Base-by-base conservation (phyloP, 2,888 invertebrate species). In the Parascotia fuliginaria region DNA sequence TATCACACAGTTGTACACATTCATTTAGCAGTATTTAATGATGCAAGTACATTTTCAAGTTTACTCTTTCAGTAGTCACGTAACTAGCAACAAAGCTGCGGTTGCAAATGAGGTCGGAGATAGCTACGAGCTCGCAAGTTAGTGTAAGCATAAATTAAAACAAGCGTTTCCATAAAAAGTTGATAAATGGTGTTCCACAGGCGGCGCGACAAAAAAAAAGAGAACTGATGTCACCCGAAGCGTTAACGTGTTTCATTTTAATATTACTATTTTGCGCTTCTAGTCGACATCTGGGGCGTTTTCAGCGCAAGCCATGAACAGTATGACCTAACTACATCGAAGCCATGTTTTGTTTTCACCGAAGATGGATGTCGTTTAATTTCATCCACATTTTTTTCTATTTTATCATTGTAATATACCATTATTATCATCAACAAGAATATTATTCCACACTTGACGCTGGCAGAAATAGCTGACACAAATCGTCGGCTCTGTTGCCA, bases 61-160 rank as follows among this genome's bases (percentile, higher is more conserved):
- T 78, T 73, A 70, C 63, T 71, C 65, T 62, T 60, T 65, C 72
- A 60, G 67, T 70, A 62, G 65, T 68, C 55, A 68, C 65, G 73
- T 80, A 81, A 83, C 83, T 80, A 79, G 77, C 75, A 81, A 85
- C 82, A 83, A 81, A 82, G 76, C 83, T 72, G 75, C 74, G 80
- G 77, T 77, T 75, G 81, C 81, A 87, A 88, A 89, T 87, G 86
- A 87, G 86, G 86, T 89, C 80, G 81, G 75, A 83, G 85, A 88
- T 89, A 88, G 81, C 85, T 79, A 75, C 73, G 73, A 74, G 76
- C 85, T 82, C 76, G 75, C 78, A 85, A 87, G 82, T 89, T 85
- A 83, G 86, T 83, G 82, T 84, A 81, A 87, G 89, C 89, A 89
- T 90, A 91, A 89, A 89, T 89, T 91, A 90, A 90, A 89, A 89